Conservation (phyloP, 2,113 vertebrate genomes). For the Coregonus clupeaformis region DNA sequence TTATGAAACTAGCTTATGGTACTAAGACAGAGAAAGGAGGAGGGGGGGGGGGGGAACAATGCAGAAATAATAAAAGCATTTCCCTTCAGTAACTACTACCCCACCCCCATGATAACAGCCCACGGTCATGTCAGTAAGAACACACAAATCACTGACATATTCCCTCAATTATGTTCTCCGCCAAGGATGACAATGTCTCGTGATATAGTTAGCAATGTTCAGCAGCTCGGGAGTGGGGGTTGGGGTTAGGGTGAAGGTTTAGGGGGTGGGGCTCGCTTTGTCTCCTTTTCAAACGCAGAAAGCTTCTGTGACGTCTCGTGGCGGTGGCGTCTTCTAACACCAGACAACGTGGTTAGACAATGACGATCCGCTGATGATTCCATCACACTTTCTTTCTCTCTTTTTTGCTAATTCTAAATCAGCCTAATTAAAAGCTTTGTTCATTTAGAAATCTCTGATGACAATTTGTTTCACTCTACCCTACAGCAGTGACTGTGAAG, state of each 20-base stretch:
- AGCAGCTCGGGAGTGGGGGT: conserved; percentile 43
- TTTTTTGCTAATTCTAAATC: conserved; percentile 84
- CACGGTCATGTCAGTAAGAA: conserved; percentile 69
- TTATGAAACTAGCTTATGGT: neutral
- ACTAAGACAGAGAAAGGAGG: neutral
- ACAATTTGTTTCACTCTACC: conserved; percentile 98
- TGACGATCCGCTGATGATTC: conserved; percentile 83
- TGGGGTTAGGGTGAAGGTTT: conserved; percentile 46
- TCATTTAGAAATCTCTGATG: conserved; percentile 97
- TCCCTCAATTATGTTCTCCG: conserved; percentile 74
- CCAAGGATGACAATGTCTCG: conserved; percentile 59
- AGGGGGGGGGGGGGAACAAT: too few relatives aligned
- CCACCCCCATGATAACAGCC: conserved; percentile 61
- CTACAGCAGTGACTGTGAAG: conserved; percentile 93
- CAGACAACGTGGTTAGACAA: conserved; percentile 75
- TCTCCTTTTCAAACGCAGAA: conserved; percentile 24
- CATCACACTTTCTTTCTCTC: conserved; percentile 70
- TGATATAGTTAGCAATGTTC: conserved; percentile 47
- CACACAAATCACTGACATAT: conserved; percentile 72
- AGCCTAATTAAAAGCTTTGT: conserved; percentile 99
- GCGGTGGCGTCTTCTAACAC: conserved; percentile 38
- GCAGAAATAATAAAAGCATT: too few relatives aligned
- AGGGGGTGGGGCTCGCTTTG: conserved; percentile 42
- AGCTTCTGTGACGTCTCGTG: conserved; percentile 45
- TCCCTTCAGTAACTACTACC: conserved; percentile 37